Conservation (phyloP, 2,888 invertebrate genomes). For the Meiosimyza decipiens region DNA sequence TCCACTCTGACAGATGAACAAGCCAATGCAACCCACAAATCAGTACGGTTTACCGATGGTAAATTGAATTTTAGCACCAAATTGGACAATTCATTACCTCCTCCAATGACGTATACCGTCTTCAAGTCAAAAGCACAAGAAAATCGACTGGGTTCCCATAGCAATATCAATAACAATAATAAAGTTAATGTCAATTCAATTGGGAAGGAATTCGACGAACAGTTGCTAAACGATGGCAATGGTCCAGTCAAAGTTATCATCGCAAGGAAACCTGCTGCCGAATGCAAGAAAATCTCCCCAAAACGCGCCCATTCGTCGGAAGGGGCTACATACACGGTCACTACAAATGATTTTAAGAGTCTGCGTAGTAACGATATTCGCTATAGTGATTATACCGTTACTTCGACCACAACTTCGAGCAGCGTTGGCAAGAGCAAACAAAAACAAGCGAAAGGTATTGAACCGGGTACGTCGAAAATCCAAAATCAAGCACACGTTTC, state of each 20-base stretch:
- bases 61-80: not conserved
- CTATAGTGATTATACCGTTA: constrained; percentile 58
- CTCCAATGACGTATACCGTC: constrained; percentile 33
- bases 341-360: constrained; percentile 62
- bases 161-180: constrained; percentile 37
- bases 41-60: constrained; percentile 28
- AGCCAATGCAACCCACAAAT: constrained; percentile 11
- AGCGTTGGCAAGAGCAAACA: constrained; percentile 3
- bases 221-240: constrained; percentile 45
- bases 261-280: constrained; percentile 48
- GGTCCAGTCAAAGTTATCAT: constrained; percentile 55
- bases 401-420: constrained; percentile 43
- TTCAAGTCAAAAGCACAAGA: constrained; percentile 34
- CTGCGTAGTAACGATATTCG: constrained; percentile 65
- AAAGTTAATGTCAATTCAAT: not conserved
- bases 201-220: constrained; percentile 15
- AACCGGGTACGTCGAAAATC: not conserved
- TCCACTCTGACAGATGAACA: not conserved
- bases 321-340: constrained; percentile 47
- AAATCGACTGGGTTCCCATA: constrained; percentile 25
- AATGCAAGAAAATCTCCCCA: constrained; percentile 49
- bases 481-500: constrained; percentile 40
- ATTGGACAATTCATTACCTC: constrained; percentile 17
- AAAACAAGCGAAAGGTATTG: not conserved
- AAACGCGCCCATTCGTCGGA: constrained; percentile 45